Base-by-base conservation (phyloP, 1,140 invertebrate genomes). In the Oscheius sp. region DNA sequence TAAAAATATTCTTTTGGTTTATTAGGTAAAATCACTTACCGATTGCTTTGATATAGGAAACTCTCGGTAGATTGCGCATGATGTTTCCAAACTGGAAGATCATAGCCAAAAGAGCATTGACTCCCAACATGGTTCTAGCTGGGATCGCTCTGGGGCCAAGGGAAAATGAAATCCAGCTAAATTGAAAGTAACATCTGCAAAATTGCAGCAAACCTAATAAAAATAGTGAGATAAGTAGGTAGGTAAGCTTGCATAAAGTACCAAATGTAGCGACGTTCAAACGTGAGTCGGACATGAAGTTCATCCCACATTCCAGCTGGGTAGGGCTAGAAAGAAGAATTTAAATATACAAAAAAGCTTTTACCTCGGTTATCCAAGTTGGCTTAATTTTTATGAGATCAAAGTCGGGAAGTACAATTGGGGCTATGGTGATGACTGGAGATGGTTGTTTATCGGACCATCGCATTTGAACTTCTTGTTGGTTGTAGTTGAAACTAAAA, bases 61-160 rank as follows among this genome's bases (percentile, higher is more conserved):
- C 79, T 35, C 79, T 73, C 20, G 79, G 79, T 36, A 81, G 64
- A 59, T 81, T 80, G 46, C 80, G 66, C 82, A 83, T 84, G 38
- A 83, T 84, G 36, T 84, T 83, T 18, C 82, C 82, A 59, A 83
- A 83, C 68, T 84, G 82, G 52, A 83, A 84, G 13, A 83, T 83
- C 79, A 83, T 83, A 3, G 82, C 82, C 23, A 80, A 49, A 7
- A 80, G 69, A 10, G 78, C 80, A 65, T 82, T 83, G 2, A 83
- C 83, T 10, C 83, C 83, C 1, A 83, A 66, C 82, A 83, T 83
- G 20, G 82, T 83, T 63, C 82, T 67, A 3, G 82, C 82, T 13
- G 82, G 82, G 42, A 83, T 84, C n/a, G 82, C 82, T 69, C 77
- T 78, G 20, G 79, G 49, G 26, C 82, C 82, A 35, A 83, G 77